Evolutionary conservation across 2,888 invertebrate genomes (phyloP).

Genomic region (Platerodrilus igneus): DNA sequence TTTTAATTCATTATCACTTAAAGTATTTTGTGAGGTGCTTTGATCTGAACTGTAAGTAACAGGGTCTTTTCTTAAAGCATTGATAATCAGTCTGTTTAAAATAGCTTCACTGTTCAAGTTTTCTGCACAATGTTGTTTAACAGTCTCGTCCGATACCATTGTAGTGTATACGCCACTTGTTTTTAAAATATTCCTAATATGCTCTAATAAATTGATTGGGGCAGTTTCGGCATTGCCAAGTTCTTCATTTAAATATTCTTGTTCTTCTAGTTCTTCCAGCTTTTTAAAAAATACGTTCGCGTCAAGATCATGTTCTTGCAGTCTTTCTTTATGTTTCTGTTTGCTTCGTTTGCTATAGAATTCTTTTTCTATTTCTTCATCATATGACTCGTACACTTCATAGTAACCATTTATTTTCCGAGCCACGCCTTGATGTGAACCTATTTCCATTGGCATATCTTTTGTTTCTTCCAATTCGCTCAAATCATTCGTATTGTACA

Average conservation of each 20-base stretch:
- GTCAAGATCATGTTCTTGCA: not conserved
- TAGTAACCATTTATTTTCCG: constrained; percentile 14
- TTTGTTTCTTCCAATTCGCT: constrained; percentile 3
- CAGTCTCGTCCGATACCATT: constrained; percentile 3
- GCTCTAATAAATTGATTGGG: too few relatives aligned
- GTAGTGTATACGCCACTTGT: too few relatives aligned
- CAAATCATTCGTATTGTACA: not conserved
- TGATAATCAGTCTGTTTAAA: constrained; percentile 14
- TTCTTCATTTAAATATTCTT: constrained; percentile 5
- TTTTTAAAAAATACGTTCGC: constrained; percentile 1
- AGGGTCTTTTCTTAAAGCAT: constrained; percentile 12
- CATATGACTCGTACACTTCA: constrained; percentile 14
- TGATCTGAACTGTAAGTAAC: not conserved
- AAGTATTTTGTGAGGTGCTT: not conserved
- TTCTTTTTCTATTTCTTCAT: constrained; percentile 8
- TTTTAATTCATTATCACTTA: constrained; percentile 1
- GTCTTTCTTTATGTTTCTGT: not conserved
- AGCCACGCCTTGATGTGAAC: constrained; percentile 9
- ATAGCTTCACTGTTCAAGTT: not conserved
- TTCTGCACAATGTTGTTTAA: constrained; percentile 8
- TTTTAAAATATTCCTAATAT: too few relatives aligned
- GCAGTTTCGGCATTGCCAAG: too few relatives aligned
- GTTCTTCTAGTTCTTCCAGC: constrained; percentile 9
- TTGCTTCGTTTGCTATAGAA: constrained; percentile 8
- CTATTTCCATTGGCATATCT: constrained; percentile 14